Percentiles rank a stretch among this genome's conserved stretches.
Evolutionary conservation across 2,797 vertebrate species (phyloP).

Genomic region (Anomalospiza imberbis): DNA sequence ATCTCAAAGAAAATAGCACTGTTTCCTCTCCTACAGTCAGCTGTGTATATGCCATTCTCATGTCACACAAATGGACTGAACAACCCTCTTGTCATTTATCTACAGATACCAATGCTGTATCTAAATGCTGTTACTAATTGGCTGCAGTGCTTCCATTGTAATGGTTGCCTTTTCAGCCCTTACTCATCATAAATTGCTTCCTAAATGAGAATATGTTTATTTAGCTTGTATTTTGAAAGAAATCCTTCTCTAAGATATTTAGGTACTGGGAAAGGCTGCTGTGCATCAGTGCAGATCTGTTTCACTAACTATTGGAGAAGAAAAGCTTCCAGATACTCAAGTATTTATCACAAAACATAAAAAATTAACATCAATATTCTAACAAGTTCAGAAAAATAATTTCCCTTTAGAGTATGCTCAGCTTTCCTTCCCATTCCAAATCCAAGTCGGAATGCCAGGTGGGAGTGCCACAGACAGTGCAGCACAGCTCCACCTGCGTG

Average conservation of each 20-base stretch:
- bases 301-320: neutral
- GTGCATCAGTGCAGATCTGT: neutral
- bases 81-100: neutral
- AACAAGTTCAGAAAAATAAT: neutral
- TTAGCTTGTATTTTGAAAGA: neutral
- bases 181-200: neutral
- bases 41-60: neutral
- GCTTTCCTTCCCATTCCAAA: neutral
- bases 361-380: neutral
- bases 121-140: neutral
- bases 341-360: neutral
- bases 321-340: neutral
- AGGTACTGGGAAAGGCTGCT: neutral
- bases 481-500: rapidly evolving
- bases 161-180: neutral
- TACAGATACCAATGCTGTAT: neutral
- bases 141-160: neutral
- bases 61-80: neutral
- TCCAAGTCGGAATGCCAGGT: rapidly evolving
- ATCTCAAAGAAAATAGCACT: neutral
- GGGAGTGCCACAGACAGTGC: neutral
- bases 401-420: neutral
- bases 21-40: neutral
- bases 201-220: neutral
- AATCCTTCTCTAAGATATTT: neutral